Conservation (phyloP, 1,140 invertebrate species). For the Olivierus martensii region DNA sequence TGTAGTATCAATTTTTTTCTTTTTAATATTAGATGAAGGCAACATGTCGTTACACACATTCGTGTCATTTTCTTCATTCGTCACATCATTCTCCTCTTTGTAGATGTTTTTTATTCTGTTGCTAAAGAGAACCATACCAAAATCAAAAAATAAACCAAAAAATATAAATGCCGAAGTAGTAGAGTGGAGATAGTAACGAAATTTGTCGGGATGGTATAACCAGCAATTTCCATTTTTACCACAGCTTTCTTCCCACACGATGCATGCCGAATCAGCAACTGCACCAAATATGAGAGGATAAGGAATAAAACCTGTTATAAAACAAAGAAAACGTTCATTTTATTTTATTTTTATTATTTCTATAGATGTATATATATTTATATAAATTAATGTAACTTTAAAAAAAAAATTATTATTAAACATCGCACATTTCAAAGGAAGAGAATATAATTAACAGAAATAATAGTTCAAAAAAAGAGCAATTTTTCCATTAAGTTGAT, state of each 20-base stretch:
- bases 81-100: not conserved
- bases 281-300: conserved; percentile 26
- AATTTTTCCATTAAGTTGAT: too few relatives aligned
- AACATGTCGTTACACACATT: too few relatives aligned
- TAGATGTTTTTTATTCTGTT: conserved; percentile 10
- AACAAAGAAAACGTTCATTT: too few relatives aligned
- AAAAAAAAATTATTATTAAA: too few relatives aligned
- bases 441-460: too few relatives aligned
- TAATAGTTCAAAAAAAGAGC: too few relatives aligned
- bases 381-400: too few relatives aligned
- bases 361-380: too few relatives aligned
- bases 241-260: conserved; percentile 24
- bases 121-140: conserved; percentile 11
- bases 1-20: too few relatives aligned
- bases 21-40: too few relatives aligned
- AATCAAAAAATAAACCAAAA: conserved; percentile 13
- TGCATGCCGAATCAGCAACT: conserved; percentile 24
- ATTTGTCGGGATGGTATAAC: conserved; percentile 25
- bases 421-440: too few relatives aligned
- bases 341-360: too few relatives aligned
- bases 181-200: conserved; percentile 19
- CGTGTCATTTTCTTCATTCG: not conserved
- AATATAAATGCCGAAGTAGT: conserved; percentile 13
- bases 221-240: conserved; percentile 26
- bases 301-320: conserved; percentile 24